A percentile compares a stretch with the other conserved stretches of the same genome.
Conservation (phyloP, 2,888 invertebrate species). For the Pteria penguin region DNA sequence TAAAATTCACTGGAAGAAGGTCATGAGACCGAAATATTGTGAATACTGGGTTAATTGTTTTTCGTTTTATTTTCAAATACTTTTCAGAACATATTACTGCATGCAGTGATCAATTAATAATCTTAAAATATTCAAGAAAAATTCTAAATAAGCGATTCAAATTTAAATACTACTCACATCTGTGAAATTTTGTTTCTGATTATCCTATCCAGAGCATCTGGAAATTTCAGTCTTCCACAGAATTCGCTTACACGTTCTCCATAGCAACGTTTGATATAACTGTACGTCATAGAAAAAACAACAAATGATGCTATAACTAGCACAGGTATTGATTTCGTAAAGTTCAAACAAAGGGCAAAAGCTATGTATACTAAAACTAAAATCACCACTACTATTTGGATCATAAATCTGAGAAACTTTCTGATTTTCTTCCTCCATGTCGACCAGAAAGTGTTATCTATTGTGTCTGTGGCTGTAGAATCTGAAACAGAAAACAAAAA, state of each 20-base stretch:
- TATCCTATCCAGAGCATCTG: too few species aligned
- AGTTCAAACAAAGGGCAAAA: constrained; percentile 23
- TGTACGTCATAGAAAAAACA: constrained; percentile 1
- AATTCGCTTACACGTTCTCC: not conserved
- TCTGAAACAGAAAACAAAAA: not conserved
- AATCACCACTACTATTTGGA: not conserved
- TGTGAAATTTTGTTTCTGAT: too few species aligned
- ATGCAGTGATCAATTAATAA: too few species aligned
- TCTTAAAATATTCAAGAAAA: not conserved
- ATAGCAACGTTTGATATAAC: not conserved
- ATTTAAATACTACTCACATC: not conserved
- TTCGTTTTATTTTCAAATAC: too few species aligned
- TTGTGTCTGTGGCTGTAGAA: not conserved
- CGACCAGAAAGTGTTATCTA: too few species aligned
- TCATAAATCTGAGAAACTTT: too few species aligned
- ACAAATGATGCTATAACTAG: constrained; percentile 21
- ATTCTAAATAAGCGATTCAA: not conserved
- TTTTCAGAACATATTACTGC: too few species aligned
- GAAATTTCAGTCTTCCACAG: too few species aligned
- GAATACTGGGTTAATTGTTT: too few species aligned
- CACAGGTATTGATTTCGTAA: constrained; percentile 32
- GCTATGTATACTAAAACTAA: constrained; percentile 10
- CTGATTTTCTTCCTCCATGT: too few species aligned
- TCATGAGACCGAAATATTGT: too few species aligned
- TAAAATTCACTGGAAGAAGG: too few species aligned